Evolutionary conservation across 2,113 vertebrate genomes (phyloP).

Genomic region (Anolis carolinensis): DNA sequence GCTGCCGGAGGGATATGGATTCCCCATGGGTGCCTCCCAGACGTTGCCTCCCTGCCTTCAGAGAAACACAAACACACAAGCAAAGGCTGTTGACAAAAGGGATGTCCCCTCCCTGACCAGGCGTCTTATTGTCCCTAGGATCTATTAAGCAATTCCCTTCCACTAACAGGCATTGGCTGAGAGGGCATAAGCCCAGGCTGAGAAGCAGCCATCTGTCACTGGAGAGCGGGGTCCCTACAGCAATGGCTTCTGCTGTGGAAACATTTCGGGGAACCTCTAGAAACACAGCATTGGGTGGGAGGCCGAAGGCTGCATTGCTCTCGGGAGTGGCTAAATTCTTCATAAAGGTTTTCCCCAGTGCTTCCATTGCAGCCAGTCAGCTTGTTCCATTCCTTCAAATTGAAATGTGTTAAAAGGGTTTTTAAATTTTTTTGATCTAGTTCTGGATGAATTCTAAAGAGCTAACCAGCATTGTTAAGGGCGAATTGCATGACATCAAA

Average conservation of each 20-base stretch:
- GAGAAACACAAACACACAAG: constrained; percentile 38
- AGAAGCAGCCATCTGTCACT: constrained; percentile 72
- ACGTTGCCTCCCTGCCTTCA: constrained; percentile 34
- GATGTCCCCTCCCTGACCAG: constrained; percentile 35
- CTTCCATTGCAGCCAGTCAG: too few species aligned
- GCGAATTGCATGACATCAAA: not conserved
- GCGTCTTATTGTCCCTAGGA: constrained; percentile 36
- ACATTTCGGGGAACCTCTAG: constrained; percentile 1
- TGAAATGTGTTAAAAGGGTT: too few species aligned
- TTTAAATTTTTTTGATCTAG: not conserved
- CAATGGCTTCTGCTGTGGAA: not conserved
- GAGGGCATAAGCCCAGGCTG: constrained; percentile 48
- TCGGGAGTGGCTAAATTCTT: too few species aligned
- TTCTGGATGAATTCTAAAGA: not conserved
- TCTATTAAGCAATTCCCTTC: constrained; percentile 33
- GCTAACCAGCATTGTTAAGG: not conserved
- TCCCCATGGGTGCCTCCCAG: constrained; percentile 39
- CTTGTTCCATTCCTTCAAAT: not conserved
- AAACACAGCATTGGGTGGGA: not conserved
- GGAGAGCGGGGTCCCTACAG: not conserved
- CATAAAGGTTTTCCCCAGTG: not conserved
- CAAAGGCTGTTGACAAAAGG: constrained; percentile 68
- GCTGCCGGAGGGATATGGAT: constrained; percentile 35
- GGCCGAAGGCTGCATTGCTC: not conserved
- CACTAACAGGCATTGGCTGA: constrained; percentile 30